Base-by-base conservation (phyloP, 2,797 vertebrate genomes). In the Mormyrops boulengeri region DNA sequence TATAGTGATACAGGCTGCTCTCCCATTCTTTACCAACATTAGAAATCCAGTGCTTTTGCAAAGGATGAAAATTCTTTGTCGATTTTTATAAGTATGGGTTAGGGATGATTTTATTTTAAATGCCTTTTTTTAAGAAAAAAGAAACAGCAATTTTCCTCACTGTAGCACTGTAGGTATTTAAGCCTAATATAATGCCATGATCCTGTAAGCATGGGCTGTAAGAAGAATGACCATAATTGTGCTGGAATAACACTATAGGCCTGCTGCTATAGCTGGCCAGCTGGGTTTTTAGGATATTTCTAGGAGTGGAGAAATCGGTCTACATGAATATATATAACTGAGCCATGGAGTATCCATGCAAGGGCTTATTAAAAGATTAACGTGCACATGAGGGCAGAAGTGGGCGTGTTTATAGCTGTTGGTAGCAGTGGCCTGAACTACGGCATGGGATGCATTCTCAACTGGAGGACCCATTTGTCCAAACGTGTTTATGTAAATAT, bases 1-100 rank as follows among this genome's bases (percentile, higher is more conserved):
- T 94, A 89, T 2, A 62, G 30, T 92, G 91, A 93, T 94, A 91
- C 92, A 93, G 91, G 92, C 93, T 95, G 93, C 94, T 93, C 92
- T 92, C 92, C 88, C 69, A 85, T 90, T 80, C 92, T 90, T 92
- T 87, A 47, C 88, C 91, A 91, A 88, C 88, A 60, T 66, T 90
- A 82, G 93, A 86, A 88, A 88, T 88, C 90, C 41, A 90, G 73
- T 90, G 69, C 87, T 90, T 85, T 88, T 88, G 11, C 62, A 53
- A 69, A 60, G 53, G 80, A 22, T 88, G 9, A 26, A 88, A 60
- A 34, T 26, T 82, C 52, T 89, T 88, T 87, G 4, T 22, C n/a
- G 30, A 14, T 88, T 88, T 90, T 66, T 86, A 53, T 87, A 52
- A 82, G 66, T 57, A 62, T 66, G 12, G 49, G 22, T 38, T 7